Conservation (phyloP, 1,140 invertebrate genomes). For the Cepaea nemoralis region DNA sequence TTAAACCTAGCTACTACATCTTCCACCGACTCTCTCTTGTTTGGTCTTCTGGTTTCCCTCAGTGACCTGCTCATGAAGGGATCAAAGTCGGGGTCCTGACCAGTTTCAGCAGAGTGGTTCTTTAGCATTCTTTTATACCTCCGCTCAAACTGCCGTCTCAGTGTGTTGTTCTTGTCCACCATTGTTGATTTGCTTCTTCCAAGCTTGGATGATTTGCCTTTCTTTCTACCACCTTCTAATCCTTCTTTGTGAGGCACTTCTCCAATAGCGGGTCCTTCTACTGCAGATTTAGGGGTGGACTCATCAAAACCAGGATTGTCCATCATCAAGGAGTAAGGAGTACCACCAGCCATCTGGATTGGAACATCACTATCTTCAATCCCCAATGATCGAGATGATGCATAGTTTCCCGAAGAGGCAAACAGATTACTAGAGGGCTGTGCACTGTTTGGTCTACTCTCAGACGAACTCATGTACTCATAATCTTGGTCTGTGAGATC, state of each 20-base stretch:
- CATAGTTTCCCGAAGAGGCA: constrained; percentile 17
- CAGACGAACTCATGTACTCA: constrained; percentile 49
- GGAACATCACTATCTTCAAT: constrained; percentile 40
- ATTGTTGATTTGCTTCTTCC: constrained; percentile 41
- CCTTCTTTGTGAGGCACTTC: constrained; percentile 15
- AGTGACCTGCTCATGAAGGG: constrained; percentile 43
- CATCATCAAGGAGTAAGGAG: constrained; percentile 43
- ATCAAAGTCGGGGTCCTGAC: constrained; percentile 40
- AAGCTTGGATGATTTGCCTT: constrained; percentile 28
- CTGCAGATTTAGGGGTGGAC: constrained; percentile 12
- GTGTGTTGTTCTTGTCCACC: constrained; percentile 55
- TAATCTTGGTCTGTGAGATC: constrained; percentile 55
- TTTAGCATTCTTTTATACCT: constrained; percentile 52
- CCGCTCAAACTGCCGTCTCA: constrained; percentile 50
- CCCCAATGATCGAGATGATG: constrained; percentile 27
- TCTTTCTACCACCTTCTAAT: constrained; percentile 19
- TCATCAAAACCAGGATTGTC: constrained; percentile 48
- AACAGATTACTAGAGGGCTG: constrained; percentile 16
- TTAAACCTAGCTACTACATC: constrained; percentile 51
- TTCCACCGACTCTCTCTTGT: constrained; percentile 46
- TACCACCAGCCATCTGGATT: constrained; percentile 30
- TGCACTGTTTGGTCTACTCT: constrained; percentile 34
- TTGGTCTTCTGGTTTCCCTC: constrained; percentile 24
- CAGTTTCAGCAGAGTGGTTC: constrained; percentile 46
- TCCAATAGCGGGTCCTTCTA: not conserved